phyloP scores from a whole-genome alignment of 2,113 vertebrate species.

The Patagioenas fasciata region DNA sequence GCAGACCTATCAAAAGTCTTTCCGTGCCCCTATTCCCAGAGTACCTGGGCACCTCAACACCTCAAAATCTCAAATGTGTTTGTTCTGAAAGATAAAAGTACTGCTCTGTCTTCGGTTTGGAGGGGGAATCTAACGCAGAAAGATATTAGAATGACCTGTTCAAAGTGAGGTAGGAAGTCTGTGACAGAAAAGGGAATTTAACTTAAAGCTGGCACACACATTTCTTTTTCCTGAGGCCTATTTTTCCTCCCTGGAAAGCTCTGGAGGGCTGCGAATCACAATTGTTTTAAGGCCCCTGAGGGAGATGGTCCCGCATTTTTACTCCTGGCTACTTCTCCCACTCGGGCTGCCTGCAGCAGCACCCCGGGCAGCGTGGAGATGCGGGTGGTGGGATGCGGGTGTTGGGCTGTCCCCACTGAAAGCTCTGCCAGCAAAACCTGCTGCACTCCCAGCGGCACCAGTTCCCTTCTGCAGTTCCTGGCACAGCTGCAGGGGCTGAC shows the following conservation, averaged over 20 bases:
- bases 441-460: neutral
- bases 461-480: neutral
- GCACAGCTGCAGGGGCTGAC: neutral
- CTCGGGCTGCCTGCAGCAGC: neutral
- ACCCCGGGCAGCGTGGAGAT: neutral
- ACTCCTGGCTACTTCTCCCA: neutral
- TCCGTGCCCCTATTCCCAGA: conserved; percentile 11
- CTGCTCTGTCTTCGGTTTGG: conserved; percentile 9
- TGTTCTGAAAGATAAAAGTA: conserved; percentile 44
- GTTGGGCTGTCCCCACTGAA: neutral
- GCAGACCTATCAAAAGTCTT: conserved; percentile 22
- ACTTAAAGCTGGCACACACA: neutral
- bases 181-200: conserved; percentile 17
- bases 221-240: neutral
- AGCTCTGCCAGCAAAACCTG: neutral
- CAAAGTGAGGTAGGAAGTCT: conserved; percentile 39
- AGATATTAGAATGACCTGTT: conserved; percentile 33
- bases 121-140: conserved; percentile 1
- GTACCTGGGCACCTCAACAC: neutral
- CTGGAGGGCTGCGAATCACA: neutral
- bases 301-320: neutral
- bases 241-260: conserved; percentile 8
- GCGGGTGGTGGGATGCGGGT: neutral
- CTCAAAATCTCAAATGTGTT: conserved; percentile 40
- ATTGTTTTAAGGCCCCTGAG: neutral